These are phyloP conservation scores for Cynopterus sphinx DNA, from an alignment of 2,797 vertebrate species.

Conservation along the genomic window DNA sequence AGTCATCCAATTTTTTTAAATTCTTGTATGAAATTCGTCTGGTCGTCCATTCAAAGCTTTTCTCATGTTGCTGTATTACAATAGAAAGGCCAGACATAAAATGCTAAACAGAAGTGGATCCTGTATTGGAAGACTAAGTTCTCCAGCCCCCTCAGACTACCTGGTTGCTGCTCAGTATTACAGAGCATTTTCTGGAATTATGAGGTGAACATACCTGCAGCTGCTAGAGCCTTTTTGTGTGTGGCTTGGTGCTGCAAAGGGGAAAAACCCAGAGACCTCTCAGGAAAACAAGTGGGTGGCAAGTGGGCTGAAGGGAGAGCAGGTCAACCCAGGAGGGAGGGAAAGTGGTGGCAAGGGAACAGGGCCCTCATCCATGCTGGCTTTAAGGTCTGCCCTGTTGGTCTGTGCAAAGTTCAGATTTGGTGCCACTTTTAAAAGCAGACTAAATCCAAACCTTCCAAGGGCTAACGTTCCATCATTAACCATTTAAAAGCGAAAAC, in stretches of 20 bases:
- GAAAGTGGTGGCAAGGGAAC: rapidly evolving
- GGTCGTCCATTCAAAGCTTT: background rate
- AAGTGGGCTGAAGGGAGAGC: background rate
- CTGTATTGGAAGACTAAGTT: background rate
- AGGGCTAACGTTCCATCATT: background rate
- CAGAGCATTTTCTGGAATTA: background rate
- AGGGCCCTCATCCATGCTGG: too few species aligned
- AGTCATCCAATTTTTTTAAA: background rate
- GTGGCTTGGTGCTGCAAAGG: background rate
- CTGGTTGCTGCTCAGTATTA: background rate
- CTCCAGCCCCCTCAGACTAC: background rate
- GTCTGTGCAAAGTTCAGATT: background rate
- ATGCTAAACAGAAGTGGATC: background rate
- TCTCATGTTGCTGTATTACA: too few species aligned
- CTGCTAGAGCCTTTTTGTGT: background rate
- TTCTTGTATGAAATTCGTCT: background rate
- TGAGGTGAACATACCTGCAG: background rate
- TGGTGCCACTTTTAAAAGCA: background rate
- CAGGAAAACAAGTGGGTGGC: background rate
- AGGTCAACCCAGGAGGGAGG: background rate
- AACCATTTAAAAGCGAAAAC: background rate
- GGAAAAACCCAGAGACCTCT: background rate
- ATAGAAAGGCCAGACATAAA: background rate
- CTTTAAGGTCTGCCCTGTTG: background rate
- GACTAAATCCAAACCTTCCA: background rate